Evolutionary conservation across 2,113 vertebrate species (phyloP), one percentile per base, ranked within the genome.

Genomic region (Thamnaconus septentrionalis): DNA sequence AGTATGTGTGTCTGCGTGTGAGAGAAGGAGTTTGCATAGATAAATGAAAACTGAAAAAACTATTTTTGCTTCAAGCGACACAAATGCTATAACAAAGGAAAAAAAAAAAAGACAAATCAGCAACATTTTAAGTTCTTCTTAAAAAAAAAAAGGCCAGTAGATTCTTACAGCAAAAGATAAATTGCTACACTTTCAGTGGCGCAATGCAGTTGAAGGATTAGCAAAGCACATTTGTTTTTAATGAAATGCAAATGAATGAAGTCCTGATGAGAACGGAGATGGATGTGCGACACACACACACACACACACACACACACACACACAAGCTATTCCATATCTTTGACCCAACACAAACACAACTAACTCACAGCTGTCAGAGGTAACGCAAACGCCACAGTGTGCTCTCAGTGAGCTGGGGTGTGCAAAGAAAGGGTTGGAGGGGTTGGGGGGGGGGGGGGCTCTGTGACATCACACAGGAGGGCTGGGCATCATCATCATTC

Each of bases 361-460:
- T 95, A 94, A 96, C 88, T 95, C 93, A 96, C 64, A 81, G 86
- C 94, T 94, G 94, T 95, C 94, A 94, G 81, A 91, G 84, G 92
- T 89, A 93, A 94, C 93, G 92, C 92, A 92, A 81, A 87, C 70
- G 84, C 78, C 87, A 72, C 60, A 67, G 45, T 5, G 49, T 43
- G 8, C 59, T 71, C 67, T 81, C 71, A 76, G 69, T 84, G 73
- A 84, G 85, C 80, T 78, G 80, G 86, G 66, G 48, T 3, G 11
- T 47, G 54, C 5, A 58, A 44, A 51, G 54, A 69, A 64, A 47
- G 61, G 69, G 6, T 12, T 5, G 8, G 18, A 2, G 18, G 18
- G 18, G 18, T 46, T n/a, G n/a, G n/a, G n/a, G n/a, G n/a, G n/a
- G 18, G 18, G 18, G 18, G 18, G 18, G 18, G 2, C 1, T 31